A percentile compares a stretch with the other conserved stretches of the same genome.
These are phyloP conservation scores for Chrysolina oricalcia DNA, from an alignment of 2,888 invertebrate species.

Conservation along the genomic window DNA sequence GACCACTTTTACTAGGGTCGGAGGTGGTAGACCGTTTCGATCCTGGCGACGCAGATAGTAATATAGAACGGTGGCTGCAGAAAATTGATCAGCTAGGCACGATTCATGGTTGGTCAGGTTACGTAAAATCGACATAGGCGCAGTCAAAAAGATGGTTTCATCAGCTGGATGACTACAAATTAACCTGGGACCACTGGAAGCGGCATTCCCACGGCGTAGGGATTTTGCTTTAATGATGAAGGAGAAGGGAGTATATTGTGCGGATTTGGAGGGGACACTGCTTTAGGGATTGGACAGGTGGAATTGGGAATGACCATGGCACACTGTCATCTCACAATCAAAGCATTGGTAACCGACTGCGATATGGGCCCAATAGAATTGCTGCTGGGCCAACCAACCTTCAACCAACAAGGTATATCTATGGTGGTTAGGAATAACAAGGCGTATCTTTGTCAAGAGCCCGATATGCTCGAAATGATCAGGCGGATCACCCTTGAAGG, in stretches of 20 bases:
- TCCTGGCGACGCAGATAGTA: not conserved
- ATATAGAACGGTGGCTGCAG: not conserved
- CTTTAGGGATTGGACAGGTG: not conserved
- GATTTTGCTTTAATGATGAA: too few species aligned
- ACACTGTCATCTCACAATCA: not conserved
- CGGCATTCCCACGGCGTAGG: too few species aligned
- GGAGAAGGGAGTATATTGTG: not conserved
- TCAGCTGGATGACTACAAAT: too few species aligned
- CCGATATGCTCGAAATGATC: not conserved
- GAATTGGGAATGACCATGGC: not conserved
- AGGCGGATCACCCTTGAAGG: too few species aligned
- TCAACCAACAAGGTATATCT: not conserved
- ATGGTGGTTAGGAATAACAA: not conserved
- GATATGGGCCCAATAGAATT: conserved; percentile 8
- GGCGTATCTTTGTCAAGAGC: not conserved
- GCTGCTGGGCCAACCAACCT: not conserved
- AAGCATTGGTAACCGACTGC: not conserved
- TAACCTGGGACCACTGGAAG: too few species aligned
- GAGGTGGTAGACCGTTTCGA: too few species aligned
- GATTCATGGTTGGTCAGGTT: not conserved
- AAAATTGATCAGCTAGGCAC: conserved; percentile 12
- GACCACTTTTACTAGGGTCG: too few species aligned
- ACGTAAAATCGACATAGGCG: too few species aligned
- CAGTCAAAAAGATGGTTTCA: too few species aligned
- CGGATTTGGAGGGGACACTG: not conserved